These are phyloP conservation scores for Psilopsiagon aymara DNA, from an alignment of 2,113 vertebrate genomes.

Conservation along the genomic window DNA sequence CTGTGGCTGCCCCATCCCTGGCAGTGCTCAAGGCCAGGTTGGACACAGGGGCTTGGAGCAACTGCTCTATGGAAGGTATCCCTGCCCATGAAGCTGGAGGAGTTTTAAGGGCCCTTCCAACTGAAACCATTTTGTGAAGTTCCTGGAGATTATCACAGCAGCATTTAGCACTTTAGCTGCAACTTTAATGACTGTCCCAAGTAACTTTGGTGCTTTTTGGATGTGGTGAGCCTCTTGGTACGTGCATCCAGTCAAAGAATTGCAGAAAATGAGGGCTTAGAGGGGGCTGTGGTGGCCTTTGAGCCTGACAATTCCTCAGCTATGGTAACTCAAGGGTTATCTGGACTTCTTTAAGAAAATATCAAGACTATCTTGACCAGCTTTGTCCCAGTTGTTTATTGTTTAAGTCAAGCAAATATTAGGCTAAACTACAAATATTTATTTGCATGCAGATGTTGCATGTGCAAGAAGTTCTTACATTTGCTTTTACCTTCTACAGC, in stretches of 20 bases:
- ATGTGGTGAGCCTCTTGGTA: not conserved
- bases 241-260: not conserved
- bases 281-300: not conserved
- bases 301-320: not conserved
- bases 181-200: not conserved
- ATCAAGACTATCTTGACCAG: not conserved
- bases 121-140: not conserved
- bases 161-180: not conserved
- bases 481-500: not conserved
- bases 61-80: not conserved
- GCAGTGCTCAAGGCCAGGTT: too few species aligned
- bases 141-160: not conserved
- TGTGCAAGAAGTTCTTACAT: not conserved
- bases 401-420: not conserved
- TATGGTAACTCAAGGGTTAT: not conserved
- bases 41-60: not conserved
- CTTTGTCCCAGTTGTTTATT: not conserved
- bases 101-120: not conserved
- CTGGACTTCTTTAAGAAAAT: not conserved
- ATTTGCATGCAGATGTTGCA: not conserved
- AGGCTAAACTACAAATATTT: not conserved
- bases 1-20: too few species aligned
- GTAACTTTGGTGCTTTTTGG: not conserved
- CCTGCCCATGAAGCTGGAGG: fast-evolving
- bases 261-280: not conserved